A percentile compares a stretch with the other conserved stretches of the same genome.
These are phyloP conservation scores for Argyrosomus japonicus DNA, from an alignment of 2,113 vertebrate species.

Conservation along the genomic window DNA sequence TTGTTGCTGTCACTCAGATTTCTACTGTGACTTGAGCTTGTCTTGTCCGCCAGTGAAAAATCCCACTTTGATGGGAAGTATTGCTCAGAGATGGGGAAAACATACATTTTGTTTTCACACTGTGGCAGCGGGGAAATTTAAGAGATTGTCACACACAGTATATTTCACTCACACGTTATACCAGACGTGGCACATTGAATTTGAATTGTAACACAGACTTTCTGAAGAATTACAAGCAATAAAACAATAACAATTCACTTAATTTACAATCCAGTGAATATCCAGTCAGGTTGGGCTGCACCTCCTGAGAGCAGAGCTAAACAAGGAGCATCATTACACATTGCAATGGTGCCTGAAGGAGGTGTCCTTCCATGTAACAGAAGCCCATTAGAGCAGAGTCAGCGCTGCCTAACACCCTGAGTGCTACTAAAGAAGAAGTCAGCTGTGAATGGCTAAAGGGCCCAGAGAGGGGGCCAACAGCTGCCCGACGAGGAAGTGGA, in stretches of 20 bases:
- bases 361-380: constrained; percentile 45
- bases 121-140: constrained; percentile 28
- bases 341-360: constrained; percentile 64
- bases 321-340: constrained; percentile 49
- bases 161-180: not conserved
- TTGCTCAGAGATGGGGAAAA: constrained; percentile 33
- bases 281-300: not conserved
- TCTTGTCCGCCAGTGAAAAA: constrained; percentile 64
- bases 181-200: not conserved
- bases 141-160: constrained; percentile 2
- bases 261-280: constrained; percentile 18
- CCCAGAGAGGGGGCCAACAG: constrained; percentile 60
- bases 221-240: not conserved
- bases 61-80: constrained; percentile 41
- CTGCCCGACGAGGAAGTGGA: constrained; percentile 56
- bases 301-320: constrained; percentile 32
- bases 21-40: constrained; percentile 71
- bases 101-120: constrained; percentile 38
- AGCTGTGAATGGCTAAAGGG: constrained; percentile 73
- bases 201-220: not conserved
- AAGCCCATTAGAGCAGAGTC: constrained; percentile 65
- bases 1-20: constrained; percentile 85
- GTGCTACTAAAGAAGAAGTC: constrained; percentile 68
- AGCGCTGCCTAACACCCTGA: constrained; percentile 47
- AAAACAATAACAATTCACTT: not conserved